Evolutionary conservation across 2,797 vertebrate genomes (phyloP).

Genomic region (Rhinatrema bivittatum): DNA sequence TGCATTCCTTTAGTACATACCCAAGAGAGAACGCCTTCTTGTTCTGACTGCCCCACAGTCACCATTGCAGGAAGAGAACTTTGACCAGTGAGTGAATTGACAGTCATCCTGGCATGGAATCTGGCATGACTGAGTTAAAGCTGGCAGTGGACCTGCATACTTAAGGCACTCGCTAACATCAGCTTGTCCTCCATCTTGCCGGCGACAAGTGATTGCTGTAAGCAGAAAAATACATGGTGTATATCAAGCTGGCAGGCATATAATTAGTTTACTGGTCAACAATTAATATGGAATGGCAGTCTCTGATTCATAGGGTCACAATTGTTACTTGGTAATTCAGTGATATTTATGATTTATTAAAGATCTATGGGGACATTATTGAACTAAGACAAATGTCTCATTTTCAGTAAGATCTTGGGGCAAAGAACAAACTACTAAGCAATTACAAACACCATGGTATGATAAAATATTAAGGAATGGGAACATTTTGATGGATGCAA

Average conservation of each 20-base stretch:
- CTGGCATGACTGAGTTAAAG: constrained; percentile 83
- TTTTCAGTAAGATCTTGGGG: no score
- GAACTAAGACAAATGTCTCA: no score
- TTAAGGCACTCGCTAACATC: constrained; percentile 81
- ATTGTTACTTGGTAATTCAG: no score
- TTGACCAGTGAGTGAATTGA: constrained; percentile 94
- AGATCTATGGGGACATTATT: no score
- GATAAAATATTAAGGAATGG: no score
- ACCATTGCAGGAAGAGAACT: constrained; percentile 89
- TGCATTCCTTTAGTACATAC: no score
- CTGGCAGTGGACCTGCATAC: constrained; percentile 71
- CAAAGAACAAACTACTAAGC: no score
- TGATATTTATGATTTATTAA: no score
- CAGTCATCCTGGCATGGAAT: constrained; percentile 95
- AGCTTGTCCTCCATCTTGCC: constrained; percentile 82
- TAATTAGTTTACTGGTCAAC: not conserved
- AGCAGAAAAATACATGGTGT: constrained; percentile 25
- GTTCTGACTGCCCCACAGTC: constrained; percentile 91
- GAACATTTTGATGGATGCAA: no score
- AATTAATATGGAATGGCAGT: not conserved
- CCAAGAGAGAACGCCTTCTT: constrained; percentile 81
- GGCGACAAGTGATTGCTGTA: constrained; percentile 90
- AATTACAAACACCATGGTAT: no score
- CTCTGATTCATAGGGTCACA: not conserved
- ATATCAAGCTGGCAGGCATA: not conserved